Evolutionary conservation across 1,140 invertebrate species (phyloP).

Genomic region (Nixonia krombeini): DNA sequence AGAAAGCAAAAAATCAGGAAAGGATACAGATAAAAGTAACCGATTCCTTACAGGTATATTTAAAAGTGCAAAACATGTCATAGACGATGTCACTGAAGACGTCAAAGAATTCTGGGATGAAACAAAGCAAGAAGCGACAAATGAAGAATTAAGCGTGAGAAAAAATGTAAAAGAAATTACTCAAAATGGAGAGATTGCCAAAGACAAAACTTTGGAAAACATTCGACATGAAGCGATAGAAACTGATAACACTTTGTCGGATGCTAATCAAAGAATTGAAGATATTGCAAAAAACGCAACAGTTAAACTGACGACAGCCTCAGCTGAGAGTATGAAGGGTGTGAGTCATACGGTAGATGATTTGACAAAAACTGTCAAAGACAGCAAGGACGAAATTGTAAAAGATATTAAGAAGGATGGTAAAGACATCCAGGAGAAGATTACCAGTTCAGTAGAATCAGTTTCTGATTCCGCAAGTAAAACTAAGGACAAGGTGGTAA

Average conservation of each 20-base stretch:
- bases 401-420: background rate
- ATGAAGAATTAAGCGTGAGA: constrained; percentile 7
- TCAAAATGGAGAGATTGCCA: constrained; percentile 13
- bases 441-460: background rate
- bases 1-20: constrained; percentile 20
- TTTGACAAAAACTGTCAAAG: constrained; percentile 7
- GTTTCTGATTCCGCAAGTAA: constrained; percentile 26
- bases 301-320: too few relatives aligned
- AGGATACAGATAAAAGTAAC: constrained; percentile 34
- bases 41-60: constrained; percentile 44
- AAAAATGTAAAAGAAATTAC: constrained; percentile 4
- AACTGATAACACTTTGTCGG: too few relatives aligned
- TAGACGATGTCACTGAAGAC: constrained; percentile 55
- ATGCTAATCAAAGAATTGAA: too few relatives aligned
- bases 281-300: too few relatives aligned
- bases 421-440: background rate
- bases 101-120: constrained; percentile 51
- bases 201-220: too few relatives aligned
- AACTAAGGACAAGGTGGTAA: constrained; percentile 20
- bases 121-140: constrained; percentile 30
- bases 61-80: constrained; percentile 57
- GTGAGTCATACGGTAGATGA: too few relatives aligned
- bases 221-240: too few relatives aligned
- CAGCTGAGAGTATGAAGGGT: too few relatives aligned
- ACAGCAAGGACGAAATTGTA: too few relatives aligned